Conservation (phyloP, 2,113 vertebrate species). For the Dipodomys ordii region DNA sequence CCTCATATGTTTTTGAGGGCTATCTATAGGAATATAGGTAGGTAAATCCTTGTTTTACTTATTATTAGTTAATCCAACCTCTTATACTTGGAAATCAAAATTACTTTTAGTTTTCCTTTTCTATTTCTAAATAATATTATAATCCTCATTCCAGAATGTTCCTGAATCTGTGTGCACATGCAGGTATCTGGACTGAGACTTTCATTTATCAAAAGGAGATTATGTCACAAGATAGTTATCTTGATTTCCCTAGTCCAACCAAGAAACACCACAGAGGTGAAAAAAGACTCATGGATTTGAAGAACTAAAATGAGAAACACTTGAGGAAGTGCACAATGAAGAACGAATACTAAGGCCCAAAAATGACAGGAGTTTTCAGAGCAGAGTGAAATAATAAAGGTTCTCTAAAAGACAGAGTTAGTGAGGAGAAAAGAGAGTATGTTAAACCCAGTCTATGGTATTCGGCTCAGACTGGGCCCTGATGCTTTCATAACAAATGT, state of each 20-base stretch:
- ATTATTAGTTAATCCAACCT: not conserved
- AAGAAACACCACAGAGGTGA: not conserved
- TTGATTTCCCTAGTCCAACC: not conserved
- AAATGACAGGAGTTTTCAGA: not conserved
- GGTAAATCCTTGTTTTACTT: not conserved
- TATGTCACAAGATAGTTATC: too few relatives aligned
- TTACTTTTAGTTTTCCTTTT: not conserved
- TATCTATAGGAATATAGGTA: not conserved
- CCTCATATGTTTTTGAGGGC: not conserved
- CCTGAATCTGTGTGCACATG: fast-evolving
- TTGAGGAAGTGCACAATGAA: too few relatives aligned
- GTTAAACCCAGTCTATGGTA: not conserved
- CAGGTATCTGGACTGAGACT: not conserved
- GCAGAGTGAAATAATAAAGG: not conserved
- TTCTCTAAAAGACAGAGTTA: not conserved
- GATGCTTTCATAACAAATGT: too few relatives aligned
- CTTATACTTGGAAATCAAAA: not conserved
- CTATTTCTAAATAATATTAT: not conserved
- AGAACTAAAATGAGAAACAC: not conserved
- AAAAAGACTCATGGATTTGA: not conserved
- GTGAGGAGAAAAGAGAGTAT: not conserved
- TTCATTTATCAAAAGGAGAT: not conserved
- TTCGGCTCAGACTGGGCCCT: not conserved
- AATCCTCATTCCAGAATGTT: not conserved
- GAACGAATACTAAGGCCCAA: not conserved